Evolutionary conservation across 2,888 invertebrate genomes (phyloP).

Genomic region (Troilus luridus): DNA sequence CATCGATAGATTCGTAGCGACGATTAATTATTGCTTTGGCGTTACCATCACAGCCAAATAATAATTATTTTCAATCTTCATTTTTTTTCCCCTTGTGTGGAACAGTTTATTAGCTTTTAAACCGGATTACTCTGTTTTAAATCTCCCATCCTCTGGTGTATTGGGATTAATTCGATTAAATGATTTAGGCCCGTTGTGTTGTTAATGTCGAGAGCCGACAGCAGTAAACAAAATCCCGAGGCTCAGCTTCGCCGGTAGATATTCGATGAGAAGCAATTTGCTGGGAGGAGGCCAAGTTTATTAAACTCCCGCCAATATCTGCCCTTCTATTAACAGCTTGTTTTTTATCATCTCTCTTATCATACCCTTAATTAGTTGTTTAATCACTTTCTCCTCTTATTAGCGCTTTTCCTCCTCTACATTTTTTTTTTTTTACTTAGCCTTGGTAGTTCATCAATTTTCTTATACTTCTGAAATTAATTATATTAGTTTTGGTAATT

Average conservation of each 20-base stretch:
- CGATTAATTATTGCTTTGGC: too few relatives aligned
- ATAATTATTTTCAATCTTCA: not conserved
- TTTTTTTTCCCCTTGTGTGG: not conserved
- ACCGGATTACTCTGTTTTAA: not conserved
- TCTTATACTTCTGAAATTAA: not conserved
- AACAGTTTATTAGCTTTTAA: not conserved
- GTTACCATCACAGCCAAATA: too few relatives aligned
- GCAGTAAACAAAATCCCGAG: not conserved
- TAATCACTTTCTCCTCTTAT: constrained; percentile 17
- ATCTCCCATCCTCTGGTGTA: not conserved
- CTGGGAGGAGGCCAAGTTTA: not conserved
- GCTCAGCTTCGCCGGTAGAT: not conserved
- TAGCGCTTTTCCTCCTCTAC: not conserved
- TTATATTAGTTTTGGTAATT: not conserved
- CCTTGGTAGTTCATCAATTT: not conserved
- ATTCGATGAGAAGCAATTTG: constrained; percentile 1
- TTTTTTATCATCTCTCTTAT: constrained; percentile 29
- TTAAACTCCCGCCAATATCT: not conserved
- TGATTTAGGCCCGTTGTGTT: not conserved
- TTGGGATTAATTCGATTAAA: not conserved
- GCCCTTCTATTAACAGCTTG: constrained; percentile 7
- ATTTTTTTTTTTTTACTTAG: not conserved
- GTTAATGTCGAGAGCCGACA: not conserved
- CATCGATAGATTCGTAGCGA: too few relatives aligned
- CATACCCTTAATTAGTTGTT: constrained; percentile 34